Percentiles rank a stretch among this genome's conserved stretches.
Evolutionary conservation across 2,113 vertebrate species (phyloP).

Genomic region (Paramisgurnus dabryanus): DNA sequence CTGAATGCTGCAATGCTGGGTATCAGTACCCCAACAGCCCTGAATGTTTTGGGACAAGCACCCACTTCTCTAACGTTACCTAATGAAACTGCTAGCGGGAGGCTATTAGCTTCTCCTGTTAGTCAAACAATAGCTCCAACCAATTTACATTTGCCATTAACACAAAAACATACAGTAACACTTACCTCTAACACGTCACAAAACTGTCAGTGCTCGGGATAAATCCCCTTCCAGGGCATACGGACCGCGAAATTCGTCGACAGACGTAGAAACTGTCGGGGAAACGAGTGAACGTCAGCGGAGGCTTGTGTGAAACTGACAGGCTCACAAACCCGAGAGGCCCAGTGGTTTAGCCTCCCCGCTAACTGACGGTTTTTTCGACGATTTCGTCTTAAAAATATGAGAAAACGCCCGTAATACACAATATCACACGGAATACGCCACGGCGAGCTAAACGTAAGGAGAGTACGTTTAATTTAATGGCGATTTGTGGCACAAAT

Average conservation of each 20-base stretch:
- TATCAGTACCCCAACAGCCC: neutral
- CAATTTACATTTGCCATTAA: neutral
- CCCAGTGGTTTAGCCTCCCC: slow-evolving; percentile 35
- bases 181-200: slow-evolving; percentile 39
- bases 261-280: neutral
- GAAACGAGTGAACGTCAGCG: slow-evolving; percentile 25
- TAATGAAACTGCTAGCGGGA: slow-evolving; percentile 25
- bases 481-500: slow-evolving; percentile 32
- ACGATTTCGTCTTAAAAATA: slow-evolving; percentile 6
- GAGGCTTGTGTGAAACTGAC: slow-evolving; percentile 46
- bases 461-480: slow-evolving; percentile 23
- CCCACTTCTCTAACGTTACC: neutral
- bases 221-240: neutral
- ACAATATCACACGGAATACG: neutral
- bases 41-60: slow-evolving; percentile 9
- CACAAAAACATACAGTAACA: neutral
- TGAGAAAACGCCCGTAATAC: neutral
- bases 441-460: neutral
- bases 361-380: slow-evolving; percentile 39
- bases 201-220: neutral
- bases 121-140: slow-evolving; percentile 52
- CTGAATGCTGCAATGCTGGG: neutral
- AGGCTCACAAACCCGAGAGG: slow-evolving; percentile 40
- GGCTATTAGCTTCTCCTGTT: slow-evolving; percentile 20
- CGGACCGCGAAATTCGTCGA: slow-evolving; percentile 19